Conservation (phyloP, 2,113 vertebrate genomes). For the Serranochromis macrocephalus region DNA sequence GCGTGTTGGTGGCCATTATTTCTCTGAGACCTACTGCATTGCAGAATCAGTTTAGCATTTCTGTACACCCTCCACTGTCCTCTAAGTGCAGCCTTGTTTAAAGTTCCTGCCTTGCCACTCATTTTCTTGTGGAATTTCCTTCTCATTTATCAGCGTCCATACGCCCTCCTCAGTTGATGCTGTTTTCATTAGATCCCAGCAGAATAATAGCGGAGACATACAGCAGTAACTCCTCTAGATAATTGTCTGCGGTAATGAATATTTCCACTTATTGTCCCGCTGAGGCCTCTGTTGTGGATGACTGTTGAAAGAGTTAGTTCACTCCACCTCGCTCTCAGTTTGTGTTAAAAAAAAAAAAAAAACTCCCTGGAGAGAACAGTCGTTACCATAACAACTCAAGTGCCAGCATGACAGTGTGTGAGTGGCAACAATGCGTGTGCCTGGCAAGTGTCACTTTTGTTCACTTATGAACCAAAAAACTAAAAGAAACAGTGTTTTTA, state of each 20-base stretch:
- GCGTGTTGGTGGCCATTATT: not conserved
- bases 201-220: not conserved
- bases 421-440: not conserved
- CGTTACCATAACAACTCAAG: conserved; percentile 58
- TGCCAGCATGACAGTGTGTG: conserved; percentile 24
- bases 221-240: not conserved
- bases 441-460: conserved; percentile 9
- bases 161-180: not conserved
- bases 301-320: not conserved
- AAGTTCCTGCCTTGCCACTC: not conserved
- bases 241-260: not conserved
- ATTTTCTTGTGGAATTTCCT: conserved; percentile 1
- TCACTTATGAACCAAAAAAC: not conserved
- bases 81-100: not conserved
- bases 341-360: not conserved
- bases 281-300: not conserved
- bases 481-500: not conserved
- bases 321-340: not conserved
- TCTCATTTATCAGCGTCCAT: not conserved
- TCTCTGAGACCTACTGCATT: not conserved
- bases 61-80: not conserved
- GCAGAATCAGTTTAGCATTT: not conserved
- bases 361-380: conserved; percentile 2
- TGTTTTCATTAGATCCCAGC: not conserved
- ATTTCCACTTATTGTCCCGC: not conserved